Base-by-base conservation (phyloP, 2,888 invertebrate genomes). In the Dryomyza anilis region DNA sequence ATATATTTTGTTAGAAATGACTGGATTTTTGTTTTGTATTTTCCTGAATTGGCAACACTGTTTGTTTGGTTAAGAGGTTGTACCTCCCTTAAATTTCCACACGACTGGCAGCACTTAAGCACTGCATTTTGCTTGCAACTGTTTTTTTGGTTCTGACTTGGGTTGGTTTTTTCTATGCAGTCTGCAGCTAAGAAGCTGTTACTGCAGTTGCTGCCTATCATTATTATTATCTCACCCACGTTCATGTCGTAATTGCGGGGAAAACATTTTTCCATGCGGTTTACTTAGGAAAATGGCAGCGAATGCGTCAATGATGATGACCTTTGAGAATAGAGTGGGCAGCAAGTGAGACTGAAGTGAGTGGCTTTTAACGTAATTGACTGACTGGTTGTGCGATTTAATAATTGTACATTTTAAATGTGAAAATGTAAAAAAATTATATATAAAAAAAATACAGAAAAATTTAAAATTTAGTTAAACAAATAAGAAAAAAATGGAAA, bases 361-460 rank as follows among this genome's bases (percentile, higher is more conserved):
- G n/a, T 69, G 61, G 71, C 73, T 73, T 73, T 73, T 72, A 72
- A 70, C 70, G 61, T 73, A 71, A 73, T 73, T 73, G 72, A 71
- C 67, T 64, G 65, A 55, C 63, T 64, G 43, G n/a, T n/a, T n/a
- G n/a, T n/a, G n/a, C n/a, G n/a, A n/a, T n/a, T n/a, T n/a, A n/a
- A n/a, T n/a, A n/a, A n/a, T n/a, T n/a, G n/a, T n/a, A n/a, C n/a
- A n/a, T n/a, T n/a, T n/a, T n/a, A n/a, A n/a, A n/a, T n/a, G n/a
- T n/a, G n/a, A n/a, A n/a, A n/a, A n/a, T n/a, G n/a, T n/a, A n/a
- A n/a, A n/a, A n/a, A n/a, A n/a, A n/a, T n/a, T n/a, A n/a, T n/a
- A n/a, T n/a, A n/a, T n/a, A n/a, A n/a, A n/a, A n/a, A n/a, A n/a
- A 30, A 46, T 36, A 25, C 12, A 12, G 12, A 29, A 4, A 14